Conservation (phyloP, 2,113 vertebrate species). For the Rhineura floridana region DNA sequence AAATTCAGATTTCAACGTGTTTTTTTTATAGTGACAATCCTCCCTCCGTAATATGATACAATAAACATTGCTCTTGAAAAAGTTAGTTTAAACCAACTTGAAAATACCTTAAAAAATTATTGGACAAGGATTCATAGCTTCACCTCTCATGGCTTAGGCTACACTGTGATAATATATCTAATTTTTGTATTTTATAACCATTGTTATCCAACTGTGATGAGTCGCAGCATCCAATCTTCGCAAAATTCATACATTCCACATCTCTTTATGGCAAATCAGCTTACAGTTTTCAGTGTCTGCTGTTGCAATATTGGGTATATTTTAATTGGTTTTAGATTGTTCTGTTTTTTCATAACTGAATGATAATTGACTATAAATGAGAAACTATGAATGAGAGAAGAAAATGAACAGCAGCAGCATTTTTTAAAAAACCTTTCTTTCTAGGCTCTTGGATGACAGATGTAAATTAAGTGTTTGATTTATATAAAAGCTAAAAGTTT, state of each 20-base stretch:
- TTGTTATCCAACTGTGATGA: not conserved
- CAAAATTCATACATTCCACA: conserved; percentile 27
- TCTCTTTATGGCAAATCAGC: conserved; percentile 41
- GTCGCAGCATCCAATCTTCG: conserved; percentile 20
- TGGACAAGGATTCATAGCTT: fast-evolving
- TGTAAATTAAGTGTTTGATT: conserved; percentile 42
- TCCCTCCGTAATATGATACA: fast-evolving
- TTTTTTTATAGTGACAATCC: not conserved
- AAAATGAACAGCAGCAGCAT: conserved; percentile 10
- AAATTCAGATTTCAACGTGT: not conserved
- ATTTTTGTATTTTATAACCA: not conserved
- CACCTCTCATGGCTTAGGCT: not conserved
- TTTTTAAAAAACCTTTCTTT: conserved; percentile 23
- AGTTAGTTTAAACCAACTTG: not conserved
- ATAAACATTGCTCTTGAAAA: not conserved
- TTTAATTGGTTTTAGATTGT: conserved; percentile 44
- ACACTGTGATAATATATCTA: not conserved
- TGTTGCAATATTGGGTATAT: conserved; percentile 32
- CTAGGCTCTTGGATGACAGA: conserved; percentile 41
- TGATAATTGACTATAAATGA: conserved; percentile 62
- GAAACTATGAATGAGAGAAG: conserved; percentile 21
- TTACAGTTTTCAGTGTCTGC: conserved; percentile 43
- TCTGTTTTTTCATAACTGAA: conserved; percentile 54
- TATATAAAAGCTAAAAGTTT: conserved; percentile 47
- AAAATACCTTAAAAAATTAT: fast-evolving